Evolutionary conservation across 37 sponge, comb jelly and placozoan genomes (phyloP).

Genomic region (Geodia barretti): DNA sequence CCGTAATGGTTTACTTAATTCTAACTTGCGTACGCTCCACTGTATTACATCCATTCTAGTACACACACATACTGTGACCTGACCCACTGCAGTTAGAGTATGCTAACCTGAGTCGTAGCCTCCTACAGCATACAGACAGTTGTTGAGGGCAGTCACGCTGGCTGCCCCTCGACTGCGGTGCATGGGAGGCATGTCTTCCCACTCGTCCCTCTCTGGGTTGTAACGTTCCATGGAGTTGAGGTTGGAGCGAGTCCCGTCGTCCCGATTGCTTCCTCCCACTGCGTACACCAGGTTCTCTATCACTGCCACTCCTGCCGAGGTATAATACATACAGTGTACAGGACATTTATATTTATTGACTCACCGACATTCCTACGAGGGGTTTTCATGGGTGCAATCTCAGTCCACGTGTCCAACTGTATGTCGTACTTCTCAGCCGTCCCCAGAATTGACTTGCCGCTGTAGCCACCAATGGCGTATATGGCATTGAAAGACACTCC

Average conservation of each 20-base stretch:
- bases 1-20: too few species aligned
- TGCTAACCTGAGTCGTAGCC: constrained; percentile 83
- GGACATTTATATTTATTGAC: too few species aligned
- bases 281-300: constrained; percentile 85
- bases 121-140: constrained; percentile 87
- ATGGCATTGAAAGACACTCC: constrained; percentile 81
- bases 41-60: too few species aligned
- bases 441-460: constrained; percentile 84
- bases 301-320: constrained; percentile 76
- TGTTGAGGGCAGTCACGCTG: constrained; percentile 80
- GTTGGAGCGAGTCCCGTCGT: constrained; percentile 88
- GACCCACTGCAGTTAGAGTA: too few species aligned
- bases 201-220: constrained; percentile 82
- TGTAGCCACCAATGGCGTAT: constrained; percentile 87
- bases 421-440: constrained; percentile 90
- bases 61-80: too few species aligned
- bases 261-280: constrained; percentile 87
- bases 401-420: constrained; percentile 75
- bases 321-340: too few species aligned
- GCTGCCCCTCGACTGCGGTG: constrained; percentile 86
- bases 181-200: constrained; percentile 94
- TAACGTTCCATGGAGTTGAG: constrained; percentile 93
- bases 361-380: constrained; percentile 83
- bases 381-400: constrained; percentile 85
- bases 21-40: too few species aligned